Base-by-base conservation (phyloP, 2,888 invertebrate species). In the Melinopterus prodromus region DNA sequence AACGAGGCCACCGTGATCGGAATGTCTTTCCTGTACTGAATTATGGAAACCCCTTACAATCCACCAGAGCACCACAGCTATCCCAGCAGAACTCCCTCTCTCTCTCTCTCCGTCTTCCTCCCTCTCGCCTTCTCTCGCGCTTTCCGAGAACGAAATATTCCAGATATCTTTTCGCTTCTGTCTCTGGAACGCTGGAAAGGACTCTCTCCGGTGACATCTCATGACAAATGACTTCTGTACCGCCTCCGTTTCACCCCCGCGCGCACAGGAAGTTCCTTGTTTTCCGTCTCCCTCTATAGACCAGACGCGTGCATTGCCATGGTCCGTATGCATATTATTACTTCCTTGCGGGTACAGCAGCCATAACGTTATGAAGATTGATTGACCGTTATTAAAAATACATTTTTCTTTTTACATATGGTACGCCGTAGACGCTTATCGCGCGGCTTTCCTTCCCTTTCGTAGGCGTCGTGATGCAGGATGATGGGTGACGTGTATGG, bases 301-400 rank as follows among this genome's bases (percentile, higher is more conserved):
- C 53, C 9, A 12, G 9, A 4, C 12, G 53, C 53, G 12, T 53
- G 5, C 12, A 53, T 36, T 74, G n/a, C 74, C 74, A n/a, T n/a
- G 74, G 26, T n/a, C 37, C 74, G 37, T 35, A 35, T 74, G 74
- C 74, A 74, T 74, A 74, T 36, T 74, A 74, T 74, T 74, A 74
- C 37, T 74, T 74, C 74, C 36, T 36, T 74, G 74, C 74, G 74
- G 74, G 36, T 15, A 37, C 37, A 74, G 26, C 71, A 75, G n/a
- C 70, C 37, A 72, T 69, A 77, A 71, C 70, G 77, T 77, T 72
- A 77, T 71, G 72, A 77, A 79, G 79, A 79, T 79, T 79, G 79
- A 79, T 79, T 79, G 76, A 53, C 76, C 77, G 77, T 38, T 71
- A 79, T 79, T 79, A 79, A 79, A 77, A 77, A 71, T 79, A 79